phyloP scores from a whole-genome alignment of 2,113 vertebrate species.

The Oxygymnocypris stewartii region DNA sequence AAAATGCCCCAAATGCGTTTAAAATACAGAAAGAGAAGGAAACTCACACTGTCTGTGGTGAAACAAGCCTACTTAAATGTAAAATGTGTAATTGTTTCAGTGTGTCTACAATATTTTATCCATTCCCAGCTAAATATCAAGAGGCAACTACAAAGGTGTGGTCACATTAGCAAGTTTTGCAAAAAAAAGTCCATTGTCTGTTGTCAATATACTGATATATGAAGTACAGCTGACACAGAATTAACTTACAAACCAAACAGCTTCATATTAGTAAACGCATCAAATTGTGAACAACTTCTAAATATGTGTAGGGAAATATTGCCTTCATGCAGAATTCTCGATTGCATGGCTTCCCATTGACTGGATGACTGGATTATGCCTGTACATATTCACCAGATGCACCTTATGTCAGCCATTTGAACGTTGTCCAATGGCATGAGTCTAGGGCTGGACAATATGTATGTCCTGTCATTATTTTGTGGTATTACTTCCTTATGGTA shows the following conservation, averaged over 20 bases:
- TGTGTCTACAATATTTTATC: background rate
- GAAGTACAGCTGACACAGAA: background rate
- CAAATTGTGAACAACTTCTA: background rate
- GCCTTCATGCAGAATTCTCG: background rate
- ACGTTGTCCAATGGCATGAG: background rate
- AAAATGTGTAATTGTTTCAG: background rate
- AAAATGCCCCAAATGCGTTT: constrained; percentile 4
- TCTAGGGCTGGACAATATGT: background rate
- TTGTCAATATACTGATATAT: background rate
- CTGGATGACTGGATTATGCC: background rate
- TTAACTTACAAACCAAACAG: background rate
- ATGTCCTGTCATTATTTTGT: background rate
- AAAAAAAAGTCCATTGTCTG: background rate
- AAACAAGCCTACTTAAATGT: background rate
- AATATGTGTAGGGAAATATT: background rate
- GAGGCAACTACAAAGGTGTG: background rate
- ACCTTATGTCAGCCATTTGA: background rate
- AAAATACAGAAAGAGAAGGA: constrained; percentile 29
- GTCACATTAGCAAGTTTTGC: background rate
- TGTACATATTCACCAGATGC: background rate
- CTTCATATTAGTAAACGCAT: background rate
- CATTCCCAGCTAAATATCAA: background rate
- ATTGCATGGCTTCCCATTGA: background rate
- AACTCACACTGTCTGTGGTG: constrained; percentile 2
- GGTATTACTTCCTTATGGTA: background rate